Evolutionary conservation across 2,888 invertebrate species (phyloP), one percentile per base, ranked within the genome.

Genomic region (Caenorhabditis becei): DNA sequence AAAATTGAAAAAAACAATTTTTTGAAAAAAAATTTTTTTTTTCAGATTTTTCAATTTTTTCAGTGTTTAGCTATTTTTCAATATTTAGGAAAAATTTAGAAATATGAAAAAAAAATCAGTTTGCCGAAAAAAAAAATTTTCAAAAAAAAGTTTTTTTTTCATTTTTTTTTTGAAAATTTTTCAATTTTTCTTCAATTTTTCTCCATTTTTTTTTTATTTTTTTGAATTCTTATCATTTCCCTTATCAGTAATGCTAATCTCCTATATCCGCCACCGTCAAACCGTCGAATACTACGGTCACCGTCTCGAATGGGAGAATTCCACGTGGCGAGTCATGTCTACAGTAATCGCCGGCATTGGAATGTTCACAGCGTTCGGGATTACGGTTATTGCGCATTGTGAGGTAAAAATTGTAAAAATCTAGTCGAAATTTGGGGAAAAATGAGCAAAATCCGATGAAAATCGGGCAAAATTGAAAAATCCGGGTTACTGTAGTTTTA

Each of bases 201-300:
- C n/a, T n/a, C n/a, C n/a, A n/a, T n/a, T n/a, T n/a, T n/a, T n/a
- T n/a, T n/a, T n/a, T n/a, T n/a, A n/a, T n/a, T n/a, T n/a, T n/a
- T n/a, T n/a, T n/a, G n/a, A n/a, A n/a, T n/a, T n/a, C n/a, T n/a
- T n/a, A n/a, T n/a, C n/a, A n/a, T n/a, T n/a, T n/a, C n/a, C n/a
- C n/a, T n/a, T n/a, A n/a, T n/a, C 61, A 87, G 86, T 86, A 11
- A 65, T 85, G 14, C 51, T 86, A 16, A 75, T 83, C 0, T 56
- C 67, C 1, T 87, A 86, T 51, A 59, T 87, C 1, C 83, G 87
- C 3, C 87, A 87, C 66, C 83, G 87, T 0, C 83, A 85, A 59
- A 83, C 82, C 4, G 85, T 87, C n/a, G 86, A 87, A 44, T 87
- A 87, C 49, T 87, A 87, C 47, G 83, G 75, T 0, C 85, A 86